Conservation (phyloP, 1,140 invertebrate species). For the Penaeus vannamei region DNA sequence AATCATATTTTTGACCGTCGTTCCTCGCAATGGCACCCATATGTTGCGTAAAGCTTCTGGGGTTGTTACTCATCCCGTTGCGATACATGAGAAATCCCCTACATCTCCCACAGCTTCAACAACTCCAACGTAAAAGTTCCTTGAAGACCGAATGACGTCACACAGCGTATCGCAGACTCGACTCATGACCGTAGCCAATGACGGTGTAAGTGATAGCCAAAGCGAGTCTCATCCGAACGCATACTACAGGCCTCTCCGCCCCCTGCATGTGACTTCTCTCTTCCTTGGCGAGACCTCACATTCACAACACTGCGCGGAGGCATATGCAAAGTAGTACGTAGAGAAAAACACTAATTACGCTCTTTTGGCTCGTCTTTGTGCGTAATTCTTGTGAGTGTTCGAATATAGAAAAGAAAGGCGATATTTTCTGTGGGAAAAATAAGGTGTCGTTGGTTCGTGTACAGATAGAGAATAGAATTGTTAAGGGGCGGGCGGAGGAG, state of each 20-base stretch:
- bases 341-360: background rate
- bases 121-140: no score
- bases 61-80: no score
- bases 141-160: no score
- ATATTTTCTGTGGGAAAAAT: no score
- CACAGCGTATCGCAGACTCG: no score
- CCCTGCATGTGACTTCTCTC: background rate
- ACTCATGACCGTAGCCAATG: background rate
- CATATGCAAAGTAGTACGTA: constrained; percentile 5
- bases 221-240: background rate
- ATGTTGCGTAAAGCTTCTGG: no score
- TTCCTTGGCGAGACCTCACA: constrained; percentile 17
- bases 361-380: background rate
- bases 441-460: no score
- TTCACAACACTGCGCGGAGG: constrained; percentile 36
- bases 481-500: constrained; percentile 52
- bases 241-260: no score
- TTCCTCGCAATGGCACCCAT: no score
- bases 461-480: constrained; percentile 11
- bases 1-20: no score
- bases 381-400: background rate
- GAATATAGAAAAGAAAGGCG: background rate
- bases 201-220: background rate
- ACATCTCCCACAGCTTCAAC: no score
- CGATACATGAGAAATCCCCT: no score